Conservation (phyloP, 2,797 vertebrate species). For the Botia almorhae region DNA sequence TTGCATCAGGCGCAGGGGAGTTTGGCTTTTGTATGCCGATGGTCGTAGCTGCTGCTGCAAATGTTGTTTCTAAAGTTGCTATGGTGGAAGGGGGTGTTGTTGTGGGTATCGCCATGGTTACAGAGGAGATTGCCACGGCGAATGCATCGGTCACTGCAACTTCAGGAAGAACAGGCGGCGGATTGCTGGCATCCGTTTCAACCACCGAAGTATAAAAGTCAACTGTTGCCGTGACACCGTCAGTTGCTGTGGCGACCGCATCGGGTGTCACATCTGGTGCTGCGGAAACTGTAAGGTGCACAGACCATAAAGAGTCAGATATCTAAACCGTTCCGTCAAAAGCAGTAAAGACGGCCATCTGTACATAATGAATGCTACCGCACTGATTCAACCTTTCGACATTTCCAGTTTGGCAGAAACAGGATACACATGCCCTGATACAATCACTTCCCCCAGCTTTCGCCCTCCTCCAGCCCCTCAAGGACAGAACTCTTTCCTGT, state of each 20-base stretch:
- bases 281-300: slow-evolving; percentile 61
- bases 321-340: slow-evolving; percentile 37
- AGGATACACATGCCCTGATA: slow-evolving; percentile 60
- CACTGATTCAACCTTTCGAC: slow-evolving; percentile 54
- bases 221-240: slow-evolving; percentile 30
- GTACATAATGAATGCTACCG: slow-evolving; percentile 51
- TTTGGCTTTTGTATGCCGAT: slow-evolving; percentile 13
- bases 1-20: not conserved
- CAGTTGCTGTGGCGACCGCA: slow-evolving; percentile 17
- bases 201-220: slow-evolving; percentile 16
- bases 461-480: slow-evolving; percentile 46
- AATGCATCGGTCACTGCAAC: slow-evolving; percentile 21
- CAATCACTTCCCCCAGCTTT: slow-evolving; percentile 51
- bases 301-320: slow-evolving; percentile 54
- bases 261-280: slow-evolving; percentile 50
- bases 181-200: slow-evolving; percentile 27
- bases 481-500: slow-evolving; percentile 64
- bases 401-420: slow-evolving; percentile 64
- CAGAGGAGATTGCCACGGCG: slow-evolving; percentile 21
- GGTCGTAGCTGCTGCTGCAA: not conserved
- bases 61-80: slow-evolving; percentile 30
- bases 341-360: slow-evolving; percentile 47
- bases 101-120: slow-evolving; percentile 10
- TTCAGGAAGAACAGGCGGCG: slow-evolving; percentile 19
- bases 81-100: slow-evolving; percentile 20